Percentiles rank a stretch among this genome's conserved stretches.
Evolutionary conservation across 2,797 vertebrate genomes (phyloP).

Genomic region (Gymnodraco acuticeps): DNA sequence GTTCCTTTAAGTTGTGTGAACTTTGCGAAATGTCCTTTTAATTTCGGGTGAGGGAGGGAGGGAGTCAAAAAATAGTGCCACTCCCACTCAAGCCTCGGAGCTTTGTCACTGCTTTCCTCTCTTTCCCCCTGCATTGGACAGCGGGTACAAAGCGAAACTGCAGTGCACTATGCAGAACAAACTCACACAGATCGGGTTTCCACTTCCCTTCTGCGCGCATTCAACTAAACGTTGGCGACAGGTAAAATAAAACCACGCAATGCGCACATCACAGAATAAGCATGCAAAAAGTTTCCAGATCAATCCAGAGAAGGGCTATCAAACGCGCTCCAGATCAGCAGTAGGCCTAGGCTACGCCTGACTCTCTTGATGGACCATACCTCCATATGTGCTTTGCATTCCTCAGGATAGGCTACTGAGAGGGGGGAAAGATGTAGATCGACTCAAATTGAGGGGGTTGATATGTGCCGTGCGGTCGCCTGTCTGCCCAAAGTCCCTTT

Average conservation of each 20-base stretch:
- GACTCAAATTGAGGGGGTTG: conserved; percentile 75
- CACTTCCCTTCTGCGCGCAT: not conserved
- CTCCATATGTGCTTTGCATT: conserved; percentile 63
- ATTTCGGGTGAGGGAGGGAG: conserved; percentile 54
- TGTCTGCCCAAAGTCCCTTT: conserved; percentile 86
- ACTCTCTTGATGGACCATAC: conserved; percentile 57
- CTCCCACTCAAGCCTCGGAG: conserved; percentile 82
- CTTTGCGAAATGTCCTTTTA: conserved; percentile 67
- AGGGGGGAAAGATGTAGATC: conserved; percentile 41
- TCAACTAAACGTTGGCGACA: conserved; percentile 3
- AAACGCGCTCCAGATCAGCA: conserved; percentile 33
- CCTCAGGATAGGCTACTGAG: conserved; percentile 46
- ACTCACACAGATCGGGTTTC: conserved; percentile 32
- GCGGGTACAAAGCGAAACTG: conserved; percentile 49
- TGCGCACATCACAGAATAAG: conserved; percentile 6
- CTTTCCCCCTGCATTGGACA: conserved; percentile 44
- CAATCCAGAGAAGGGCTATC: conserved; percentile 9
- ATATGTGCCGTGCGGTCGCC: conserved; percentile 78
- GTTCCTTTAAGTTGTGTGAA: conserved; percentile 64
- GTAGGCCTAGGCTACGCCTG: conserved; percentile 12
- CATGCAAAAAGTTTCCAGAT: conserved; percentile 64
- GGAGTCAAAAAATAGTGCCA: conserved; percentile 80
- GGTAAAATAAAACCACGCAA: not conserved
- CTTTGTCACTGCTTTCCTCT: conserved; percentile 75
- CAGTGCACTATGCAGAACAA: conserved; percentile 40